Base-by-base conservation (phyloP, 2,888 invertebrate genomes). In the Chrysotoxum bicinctum region DNA sequence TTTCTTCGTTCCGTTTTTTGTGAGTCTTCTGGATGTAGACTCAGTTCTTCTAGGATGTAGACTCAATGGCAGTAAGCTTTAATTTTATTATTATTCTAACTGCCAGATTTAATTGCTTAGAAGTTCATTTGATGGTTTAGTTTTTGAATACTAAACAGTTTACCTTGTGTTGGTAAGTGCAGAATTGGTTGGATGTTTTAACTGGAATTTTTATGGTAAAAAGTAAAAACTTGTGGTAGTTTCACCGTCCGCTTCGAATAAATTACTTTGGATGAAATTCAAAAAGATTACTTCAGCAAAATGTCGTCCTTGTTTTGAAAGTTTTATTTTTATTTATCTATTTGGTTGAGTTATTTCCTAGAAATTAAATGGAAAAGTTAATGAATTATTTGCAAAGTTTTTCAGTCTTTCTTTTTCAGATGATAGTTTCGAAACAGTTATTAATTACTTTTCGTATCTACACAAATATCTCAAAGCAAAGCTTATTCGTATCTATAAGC, bases 111-210 rank as follows among this genome's bases (percentile, higher is more conserved):
- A 77, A 77, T 77, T 68, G 73, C 68, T 77, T 73, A 62, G 68
- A 77, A 77, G 62, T 77, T 56, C 68, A 73, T 82, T 83, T 81
- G 56, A 32, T 56, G 69, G 48, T 21, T 56, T 35, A 30, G 56
- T 56, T 56, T 54, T 54, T 23, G 72, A 72, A 66, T 43, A 74
- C 12, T 54, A 54, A 69, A 77, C n/a, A 10, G 12, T 48, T 4
- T 43, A 16, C 16, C 43, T 48, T 5, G 16, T n/a, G 3, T 19
- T 10, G 1, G 19, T 21, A 48, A 6, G 14, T 23, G 14, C 16
- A 45, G 10, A 32, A 32, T 23, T 40, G 50, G 32, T 40, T 56
- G 54, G 14, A 19, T 30, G n/a, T 40, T 58, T 40, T 26, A 35
- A 3, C 12, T n/a, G 48, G 16, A 21, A 10, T 19, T 50, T 73